Evolutionary conservation across 2,113 vertebrate species (phyloP).

Genomic region (Loxodonta africana): DNA sequence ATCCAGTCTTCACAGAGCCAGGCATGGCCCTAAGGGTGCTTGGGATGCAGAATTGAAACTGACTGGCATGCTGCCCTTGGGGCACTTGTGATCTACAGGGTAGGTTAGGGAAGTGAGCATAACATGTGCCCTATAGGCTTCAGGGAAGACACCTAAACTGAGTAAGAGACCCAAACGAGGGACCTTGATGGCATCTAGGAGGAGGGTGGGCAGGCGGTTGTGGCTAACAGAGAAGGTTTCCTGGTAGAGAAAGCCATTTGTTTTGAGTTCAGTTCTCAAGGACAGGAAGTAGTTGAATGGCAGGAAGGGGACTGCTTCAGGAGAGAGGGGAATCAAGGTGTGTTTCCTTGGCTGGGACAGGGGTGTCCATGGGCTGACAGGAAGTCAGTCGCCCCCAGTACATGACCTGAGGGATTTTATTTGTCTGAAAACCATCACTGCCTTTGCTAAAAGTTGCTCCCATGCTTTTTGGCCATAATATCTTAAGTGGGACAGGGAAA

Average conservation of each 20-base stretch:
- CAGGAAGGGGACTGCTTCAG: conserved; percentile 65
- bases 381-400: not conserved
- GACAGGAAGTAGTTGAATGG: conserved; percentile 68
- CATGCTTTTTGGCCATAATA: not conserved
- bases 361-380: not conserved
- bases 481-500: not conserved
- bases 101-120: not conserved
- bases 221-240: conserved; percentile 28
- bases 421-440: not conserved
- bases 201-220: not conserved
- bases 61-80: not conserved
- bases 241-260: conserved; percentile 17
- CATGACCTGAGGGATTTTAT: not conserved
- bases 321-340: conserved; percentile 31
- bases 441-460: not conserved
- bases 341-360: not conserved
- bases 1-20: not conserved
- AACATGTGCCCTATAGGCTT: not conserved
- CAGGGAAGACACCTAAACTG: not conserved
- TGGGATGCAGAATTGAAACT: not conserved
- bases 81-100: not conserved
- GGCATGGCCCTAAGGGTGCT: not conserved
- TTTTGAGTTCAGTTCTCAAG: conserved; percentile 55
- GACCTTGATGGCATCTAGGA: not conserved
- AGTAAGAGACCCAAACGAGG: not conserved